Evolutionary conservation across 2,888 invertebrate species (phyloP), one percentile per base, ranked within the genome.

Genomic region (Thumatha senex): DNA sequence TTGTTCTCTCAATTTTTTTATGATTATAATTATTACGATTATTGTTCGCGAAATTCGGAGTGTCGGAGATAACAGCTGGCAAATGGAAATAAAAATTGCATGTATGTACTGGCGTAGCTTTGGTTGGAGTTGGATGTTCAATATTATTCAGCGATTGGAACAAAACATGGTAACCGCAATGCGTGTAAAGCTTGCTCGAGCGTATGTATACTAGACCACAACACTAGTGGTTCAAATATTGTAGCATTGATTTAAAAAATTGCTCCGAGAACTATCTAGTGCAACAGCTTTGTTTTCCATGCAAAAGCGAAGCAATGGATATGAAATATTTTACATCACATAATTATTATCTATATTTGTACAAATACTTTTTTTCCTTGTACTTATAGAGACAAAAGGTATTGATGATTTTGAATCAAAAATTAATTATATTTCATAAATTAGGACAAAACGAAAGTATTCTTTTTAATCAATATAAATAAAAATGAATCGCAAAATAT

Each of bases 131-230:
- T 54, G 61, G 56, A 66, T 73, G 68, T 72, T 66, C 61, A 67
- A 61, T 67, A 67, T 62, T 68, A 63, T 61, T 56, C 39, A 50
- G 67, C 54, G 54, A 60, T 67, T 61, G 48, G 54, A 69, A 63
- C 68, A 63, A 66, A 63, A 62, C 49, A 49, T 40, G 18, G 31
- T 15, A 33, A 68, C 66, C 68, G 63, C 68, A 70, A 53, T 69
- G 67, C 63, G 68, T 63, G 59, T 48, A 31, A 45, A 46, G 58
- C 56, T 54, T 54, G 58, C 54, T 59, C 53, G 3, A 24, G 3
- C 2, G 31, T 31, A 31, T 8, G 31, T 48, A 46, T 50, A 54
- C 46, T 39, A 36, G 50, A 59, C 65, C 61, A 42, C 60, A 57
- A 58, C 54, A 60, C 50, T 56, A 49, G 52, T 51, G 54, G 53